These are phyloP conservation scores for Columba guinea DNA, from an alignment of 2,797 vertebrate genomes.

Conservation along the genomic window DNA sequence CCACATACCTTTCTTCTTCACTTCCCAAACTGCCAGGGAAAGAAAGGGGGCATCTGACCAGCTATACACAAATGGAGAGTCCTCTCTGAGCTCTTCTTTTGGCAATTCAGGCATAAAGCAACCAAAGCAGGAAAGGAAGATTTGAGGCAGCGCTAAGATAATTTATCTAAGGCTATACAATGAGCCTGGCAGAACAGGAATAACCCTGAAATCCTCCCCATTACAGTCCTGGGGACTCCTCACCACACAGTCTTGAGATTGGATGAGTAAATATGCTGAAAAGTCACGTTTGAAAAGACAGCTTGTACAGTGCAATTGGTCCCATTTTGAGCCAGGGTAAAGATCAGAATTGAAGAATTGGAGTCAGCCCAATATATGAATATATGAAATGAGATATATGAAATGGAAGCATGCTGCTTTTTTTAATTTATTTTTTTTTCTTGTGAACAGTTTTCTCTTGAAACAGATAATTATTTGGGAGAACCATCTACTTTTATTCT, in stretches of 20 bases:
- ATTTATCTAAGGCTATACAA: background rate
- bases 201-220: background rate
- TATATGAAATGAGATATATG: background rate
- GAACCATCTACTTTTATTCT: background rate
- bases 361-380: background rate
- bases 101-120: background rate
- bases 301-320: background rate
- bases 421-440: background rate
- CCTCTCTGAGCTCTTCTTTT: background rate
- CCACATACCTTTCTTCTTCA: background rate
- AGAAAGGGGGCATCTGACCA: background rate
- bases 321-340: background rate
- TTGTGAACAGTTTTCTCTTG: background rate
- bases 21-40: background rate
- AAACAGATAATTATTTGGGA: slow-evolving; percentile 9
- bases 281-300: background rate
- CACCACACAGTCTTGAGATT: background rate
- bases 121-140: background rate
- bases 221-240: background rate
- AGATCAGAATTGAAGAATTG: background rate
- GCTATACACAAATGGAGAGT: background rate
- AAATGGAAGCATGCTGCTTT: background rate
- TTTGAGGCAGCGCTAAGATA: background rate
- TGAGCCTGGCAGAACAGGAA: background rate
- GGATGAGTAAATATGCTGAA: background rate